Percentiles rank a stretch among this genome's conserved stretches.
Conservation (phyloP, 2,113 vertebrate species). For the Rana temporaria region DNA sequence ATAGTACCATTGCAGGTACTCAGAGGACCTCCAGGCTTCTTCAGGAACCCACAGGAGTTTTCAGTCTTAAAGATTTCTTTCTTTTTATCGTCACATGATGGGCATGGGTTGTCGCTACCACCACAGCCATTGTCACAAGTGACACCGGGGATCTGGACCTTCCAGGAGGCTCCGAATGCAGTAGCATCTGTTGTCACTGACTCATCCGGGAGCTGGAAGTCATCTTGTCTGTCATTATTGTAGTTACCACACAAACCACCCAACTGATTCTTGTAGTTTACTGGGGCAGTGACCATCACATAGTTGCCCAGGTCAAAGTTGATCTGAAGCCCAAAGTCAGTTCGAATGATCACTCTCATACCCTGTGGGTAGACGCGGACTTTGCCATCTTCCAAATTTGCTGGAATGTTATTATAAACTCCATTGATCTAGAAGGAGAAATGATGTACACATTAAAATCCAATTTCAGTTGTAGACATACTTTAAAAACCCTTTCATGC, state of each 20-base stretch:
- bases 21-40: constrained; percentile 67
- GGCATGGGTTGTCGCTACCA: constrained; percentile 39
- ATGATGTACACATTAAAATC: background rate
- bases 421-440: constrained; percentile 65
- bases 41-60: constrained; percentile 68
- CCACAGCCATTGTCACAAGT: constrained; percentile 46
- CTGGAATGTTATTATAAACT: constrained; percentile 60
- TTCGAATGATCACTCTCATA: constrained; percentile 52
- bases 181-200: background rate
- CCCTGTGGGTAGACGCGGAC: constrained; percentile 62
- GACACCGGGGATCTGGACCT: accelerated
- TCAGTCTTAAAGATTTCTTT: constrained; percentile 64
- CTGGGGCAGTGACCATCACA: constrained; percentile 59
- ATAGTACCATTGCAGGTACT: constrained; percentile 66
- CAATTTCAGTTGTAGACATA: too few relatives aligned
- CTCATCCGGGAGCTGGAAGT: constrained; percentile 65
- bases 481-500: too few relatives aligned
- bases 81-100: constrained; percentile 52
- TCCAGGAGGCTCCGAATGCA: constrained; percentile 67
- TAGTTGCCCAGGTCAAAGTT: constrained; percentile 66
- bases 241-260: constrained; percentile 76
- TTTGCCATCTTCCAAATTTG: constrained; percentile 50
- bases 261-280: constrained; percentile 62
- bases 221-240: constrained; percentile 59
- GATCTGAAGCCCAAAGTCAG: constrained; percentile 64